Conservation (phyloP, 2,113 vertebrate species). For the Zosterops japonicus region DNA sequence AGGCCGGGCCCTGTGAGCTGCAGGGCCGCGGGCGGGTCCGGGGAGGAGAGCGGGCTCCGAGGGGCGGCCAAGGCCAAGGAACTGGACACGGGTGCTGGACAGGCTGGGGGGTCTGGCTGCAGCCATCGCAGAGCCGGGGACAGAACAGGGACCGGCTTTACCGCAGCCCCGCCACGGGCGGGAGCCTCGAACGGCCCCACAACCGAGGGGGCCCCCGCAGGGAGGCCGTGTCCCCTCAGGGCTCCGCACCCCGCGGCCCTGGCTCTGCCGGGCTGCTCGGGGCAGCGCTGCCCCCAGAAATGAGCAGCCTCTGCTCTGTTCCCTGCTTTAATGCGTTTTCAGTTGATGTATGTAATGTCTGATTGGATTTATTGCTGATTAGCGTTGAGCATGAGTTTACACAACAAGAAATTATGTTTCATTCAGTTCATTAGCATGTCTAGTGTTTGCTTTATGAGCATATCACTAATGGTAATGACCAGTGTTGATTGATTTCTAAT, state of each 20-base stretch:
- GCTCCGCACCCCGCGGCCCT: fast-evolving
- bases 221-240: no score
- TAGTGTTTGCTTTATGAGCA: constrained; percentile 33
- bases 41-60: not conserved
- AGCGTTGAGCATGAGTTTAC: constrained; percentile 46
- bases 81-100: fast-evolving
- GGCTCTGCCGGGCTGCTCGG: not conserved
- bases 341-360: constrained; percentile 53
- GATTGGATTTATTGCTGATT: constrained; percentile 63
- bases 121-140: not conserved
- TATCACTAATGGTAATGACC: constrained; percentile 54
- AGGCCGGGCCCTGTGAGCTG: fast-evolving
- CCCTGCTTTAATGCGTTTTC: constrained; percentile 33
- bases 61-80: not conserved
- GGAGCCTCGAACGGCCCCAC: not conserved
- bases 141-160: not conserved
- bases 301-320: not conserved
- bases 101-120: fast-evolving
- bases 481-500: constrained; percentile 68
- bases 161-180: not conserved
- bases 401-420: constrained; percentile 55
- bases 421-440: constrained; percentile 36
- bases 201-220: fast-evolving
- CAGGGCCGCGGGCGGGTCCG: fast-evolving
- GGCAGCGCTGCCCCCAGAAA: not conserved